Evolutionary conservation across 2,797 vertebrate species (phyloP).

Genomic region (Emys orbicularis): DNA sequence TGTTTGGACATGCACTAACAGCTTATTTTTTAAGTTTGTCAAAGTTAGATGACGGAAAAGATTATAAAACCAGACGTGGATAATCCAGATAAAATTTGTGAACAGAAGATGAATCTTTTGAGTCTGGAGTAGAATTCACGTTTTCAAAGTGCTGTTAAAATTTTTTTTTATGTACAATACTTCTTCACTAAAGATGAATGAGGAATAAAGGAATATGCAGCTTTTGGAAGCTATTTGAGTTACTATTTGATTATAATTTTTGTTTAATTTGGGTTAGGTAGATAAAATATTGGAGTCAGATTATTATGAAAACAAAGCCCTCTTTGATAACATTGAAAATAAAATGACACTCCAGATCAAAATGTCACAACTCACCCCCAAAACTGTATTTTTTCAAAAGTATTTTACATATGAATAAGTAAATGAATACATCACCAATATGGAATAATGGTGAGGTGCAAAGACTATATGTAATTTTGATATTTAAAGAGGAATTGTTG

Average conservation of each 20-base stretch:
- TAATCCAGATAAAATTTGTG: neutral
- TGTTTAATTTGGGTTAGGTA: neutral
- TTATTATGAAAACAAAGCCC: neutral
- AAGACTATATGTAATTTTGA: neutral
- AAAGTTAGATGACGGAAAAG: neutral
- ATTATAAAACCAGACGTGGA: neutral
- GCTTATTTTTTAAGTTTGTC: neutral
- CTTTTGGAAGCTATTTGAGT: neutral
- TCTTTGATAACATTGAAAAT: neutral
- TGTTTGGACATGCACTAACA: neutral
- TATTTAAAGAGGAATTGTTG: neutral
- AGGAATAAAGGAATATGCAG: neutral
- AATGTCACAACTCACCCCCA: neutral
- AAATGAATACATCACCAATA: neutral
- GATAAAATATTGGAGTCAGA: neutral
- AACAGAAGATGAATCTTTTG: neutral
- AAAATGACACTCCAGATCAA: neutral
- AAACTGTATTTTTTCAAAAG: neutral
- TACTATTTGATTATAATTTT: neutral
- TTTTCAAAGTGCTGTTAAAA: neutral
- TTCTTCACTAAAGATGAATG: neutral
- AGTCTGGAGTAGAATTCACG: neutral
- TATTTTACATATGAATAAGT: neutral
- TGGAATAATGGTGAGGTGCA: neutral
- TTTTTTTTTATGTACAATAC: neutral